Conservation (phyloP, 2,888 invertebrate genomes). For the Dryocosmus kuriphilus region DNA sequence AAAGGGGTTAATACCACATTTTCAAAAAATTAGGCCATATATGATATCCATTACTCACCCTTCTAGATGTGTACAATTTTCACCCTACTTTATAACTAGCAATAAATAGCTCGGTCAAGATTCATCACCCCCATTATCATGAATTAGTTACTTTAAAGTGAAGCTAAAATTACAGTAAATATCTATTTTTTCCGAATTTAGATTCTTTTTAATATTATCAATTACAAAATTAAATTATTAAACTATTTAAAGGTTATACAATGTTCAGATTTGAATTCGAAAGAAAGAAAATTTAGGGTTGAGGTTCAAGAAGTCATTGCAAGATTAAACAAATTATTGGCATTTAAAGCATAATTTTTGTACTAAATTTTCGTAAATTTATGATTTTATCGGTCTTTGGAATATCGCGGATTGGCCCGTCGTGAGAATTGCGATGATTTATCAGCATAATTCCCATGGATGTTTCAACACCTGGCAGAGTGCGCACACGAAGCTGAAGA, state of each 20-base stretch:
- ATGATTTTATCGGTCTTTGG: neutral
- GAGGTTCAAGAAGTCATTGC: too few species aligned
- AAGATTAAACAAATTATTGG: too few species aligned
- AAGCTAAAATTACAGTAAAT: too few species aligned
- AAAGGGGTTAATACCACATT: constrained; percentile 1
- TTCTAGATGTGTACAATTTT: neutral
- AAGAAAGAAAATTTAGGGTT: too few species aligned
- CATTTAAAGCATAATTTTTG: neutral
- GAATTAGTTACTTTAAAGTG: too few species aligned
- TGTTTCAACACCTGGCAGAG: constrained; percentile 74
- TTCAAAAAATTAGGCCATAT: constrained; percentile 12
- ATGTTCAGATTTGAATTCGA: too few species aligned
- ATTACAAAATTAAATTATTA: too few species aligned
- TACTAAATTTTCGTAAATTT: neutral
- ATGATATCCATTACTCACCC: neutral
- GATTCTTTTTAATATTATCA: too few species aligned
- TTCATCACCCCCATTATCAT: too few species aligned
- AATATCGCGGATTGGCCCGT: constrained; percentile 59
- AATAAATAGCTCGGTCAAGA: too few species aligned
- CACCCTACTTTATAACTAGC: neutral
- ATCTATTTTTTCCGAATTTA: too few species aligned
- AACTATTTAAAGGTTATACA: too few species aligned
- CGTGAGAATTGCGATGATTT: constrained; percentile 76
- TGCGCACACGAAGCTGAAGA: constrained; percentile 54
- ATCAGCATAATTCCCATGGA: constrained; percentile 77